These are phyloP conservation scores for Syngnathus typhle DNA, from an alignment of 2,113 vertebrate species.

Conservation along the genomic window DNA sequence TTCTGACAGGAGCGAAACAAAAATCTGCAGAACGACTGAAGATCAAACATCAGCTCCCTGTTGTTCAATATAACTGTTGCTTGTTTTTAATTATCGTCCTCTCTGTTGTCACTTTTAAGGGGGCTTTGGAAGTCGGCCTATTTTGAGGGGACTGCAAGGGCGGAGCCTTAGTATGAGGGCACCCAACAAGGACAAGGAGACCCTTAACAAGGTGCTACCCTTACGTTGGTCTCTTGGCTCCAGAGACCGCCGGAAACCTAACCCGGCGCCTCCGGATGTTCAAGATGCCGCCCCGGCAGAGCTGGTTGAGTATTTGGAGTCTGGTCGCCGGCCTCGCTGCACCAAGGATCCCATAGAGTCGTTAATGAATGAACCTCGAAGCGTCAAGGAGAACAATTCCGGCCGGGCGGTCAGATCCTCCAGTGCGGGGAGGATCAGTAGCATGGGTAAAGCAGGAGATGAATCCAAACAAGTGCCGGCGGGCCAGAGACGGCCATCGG, in stretches of 20 bases:
- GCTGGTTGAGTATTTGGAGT: constrained; percentile 85
- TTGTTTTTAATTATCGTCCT: constrained; percentile 5
- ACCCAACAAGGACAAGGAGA: constrained; percentile 63
- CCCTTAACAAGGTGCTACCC: constrained; percentile 70
- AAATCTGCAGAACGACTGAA: no score
- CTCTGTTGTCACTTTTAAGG: constrained; percentile 50
- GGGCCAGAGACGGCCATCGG: constrained; percentile 46
- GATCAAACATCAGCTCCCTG: no score
- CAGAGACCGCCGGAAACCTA: constrained; percentile 64
- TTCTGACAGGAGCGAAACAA: no score
- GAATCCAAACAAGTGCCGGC: constrained; percentile 24
- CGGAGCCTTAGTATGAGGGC: constrained; percentile 77
- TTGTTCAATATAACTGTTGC: no score
- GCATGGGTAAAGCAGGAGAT: constrained; percentile 10
- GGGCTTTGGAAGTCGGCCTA: constrained; percentile 65
- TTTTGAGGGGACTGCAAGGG: constrained; percentile 69
- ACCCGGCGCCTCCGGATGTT: constrained; percentile 41
- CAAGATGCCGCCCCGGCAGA: constrained; percentile 58
- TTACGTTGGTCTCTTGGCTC: constrained; percentile 76
- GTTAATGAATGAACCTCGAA: constrained; percentile 55
- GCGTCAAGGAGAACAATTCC: constrained; percentile 57
- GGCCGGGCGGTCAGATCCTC: constrained; percentile 18
- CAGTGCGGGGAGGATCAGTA: constrained; percentile 36
- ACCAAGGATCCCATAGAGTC: constrained; percentile 71
- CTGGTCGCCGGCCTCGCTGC: constrained; percentile 79